Evolutionary conservation across 2,888 invertebrate genomes (phyloP).

Genomic region (Chymomyza procnemis): DNA sequence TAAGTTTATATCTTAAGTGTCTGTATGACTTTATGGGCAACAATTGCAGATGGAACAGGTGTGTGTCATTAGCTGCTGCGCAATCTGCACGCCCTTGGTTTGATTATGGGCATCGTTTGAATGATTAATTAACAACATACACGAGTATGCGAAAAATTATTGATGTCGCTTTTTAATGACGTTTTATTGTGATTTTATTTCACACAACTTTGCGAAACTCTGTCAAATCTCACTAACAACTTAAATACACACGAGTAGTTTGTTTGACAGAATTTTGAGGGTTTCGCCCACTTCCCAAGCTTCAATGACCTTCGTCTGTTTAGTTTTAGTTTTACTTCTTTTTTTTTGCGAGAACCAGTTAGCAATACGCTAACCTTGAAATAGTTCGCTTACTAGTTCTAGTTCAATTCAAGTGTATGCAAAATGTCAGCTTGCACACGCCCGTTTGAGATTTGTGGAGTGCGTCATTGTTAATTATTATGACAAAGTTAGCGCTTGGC

Average conservation of each 20-base stretch:
- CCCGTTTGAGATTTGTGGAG: background rate
- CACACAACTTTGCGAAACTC: conserved; percentile 22
- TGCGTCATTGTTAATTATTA: background rate
- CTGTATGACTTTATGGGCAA: background rate
- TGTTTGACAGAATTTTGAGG: background rate
- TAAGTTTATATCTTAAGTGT: background rate
- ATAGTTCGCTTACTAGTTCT: conserved; percentile 19
- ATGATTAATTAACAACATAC: conserved; percentile 62
- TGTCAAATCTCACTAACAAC: background rate
- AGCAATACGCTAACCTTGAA: conserved; percentile 34
- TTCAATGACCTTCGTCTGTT: conserved; percentile 44
- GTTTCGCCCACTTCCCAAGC: background rate
- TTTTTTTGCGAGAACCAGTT: background rate
- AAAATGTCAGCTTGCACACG: background rate
- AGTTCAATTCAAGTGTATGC: background rate
- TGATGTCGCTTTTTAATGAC: conserved; percentile 26
- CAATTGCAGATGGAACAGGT: background rate
- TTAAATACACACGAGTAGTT: background rate
- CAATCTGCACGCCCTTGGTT: conserved; percentile 36
- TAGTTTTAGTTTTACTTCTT: too few species aligned
- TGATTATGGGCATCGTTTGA: conserved; percentile 41
- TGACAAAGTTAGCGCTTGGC: background rate
- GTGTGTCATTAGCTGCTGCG: background rate
- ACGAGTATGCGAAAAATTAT: conserved; percentile 48
- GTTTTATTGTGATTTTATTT: conserved; percentile 44